Conservation (phyloP, 2,113 vertebrate genomes). For the Prolemur simus region DNA sequence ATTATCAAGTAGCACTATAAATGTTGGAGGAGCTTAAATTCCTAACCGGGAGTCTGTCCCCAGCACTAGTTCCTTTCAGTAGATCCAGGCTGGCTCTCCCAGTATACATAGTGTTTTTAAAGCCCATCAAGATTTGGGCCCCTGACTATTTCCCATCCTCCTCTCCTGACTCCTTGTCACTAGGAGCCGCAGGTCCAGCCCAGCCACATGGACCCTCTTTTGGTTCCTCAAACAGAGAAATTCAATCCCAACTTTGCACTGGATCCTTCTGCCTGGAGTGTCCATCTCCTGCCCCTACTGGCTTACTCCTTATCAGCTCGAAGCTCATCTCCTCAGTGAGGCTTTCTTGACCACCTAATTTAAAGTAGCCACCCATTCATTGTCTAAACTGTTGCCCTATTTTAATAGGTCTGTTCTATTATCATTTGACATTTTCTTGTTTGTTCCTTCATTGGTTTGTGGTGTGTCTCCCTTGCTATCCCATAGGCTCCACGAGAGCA, state of each 20-base stretch:
- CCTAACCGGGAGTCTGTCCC: not conserved
- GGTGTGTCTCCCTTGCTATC: not conserved
- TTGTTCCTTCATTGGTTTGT: not conserved
- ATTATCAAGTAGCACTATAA: not conserved
- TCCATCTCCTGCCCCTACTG: not conserved
- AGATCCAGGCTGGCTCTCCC: not conserved
- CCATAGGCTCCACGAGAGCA: accelerated
- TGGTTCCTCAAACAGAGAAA: not conserved
- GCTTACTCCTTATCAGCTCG: not conserved
- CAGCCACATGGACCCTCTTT: no score
- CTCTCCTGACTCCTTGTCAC: not conserved
- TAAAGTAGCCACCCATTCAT: not conserved
- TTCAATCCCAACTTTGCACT: not conserved
- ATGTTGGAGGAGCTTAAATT: not conserved
- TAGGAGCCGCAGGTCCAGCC: no score
- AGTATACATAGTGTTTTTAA: not conserved
- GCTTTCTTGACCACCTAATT: not conserved
- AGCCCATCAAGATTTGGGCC: not conserved
- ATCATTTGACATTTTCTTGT: no score
- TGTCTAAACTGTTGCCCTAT: not conserved
- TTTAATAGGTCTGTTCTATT: not conserved
- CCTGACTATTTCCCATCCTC: not conserved
- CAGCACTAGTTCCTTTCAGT: not conserved
- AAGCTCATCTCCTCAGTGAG: not conserved
- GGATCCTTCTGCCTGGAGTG: not conserved